Conservation (phyloP, 1,140 invertebrate genomes). For the Dufourea novaeangliae region DNA sequence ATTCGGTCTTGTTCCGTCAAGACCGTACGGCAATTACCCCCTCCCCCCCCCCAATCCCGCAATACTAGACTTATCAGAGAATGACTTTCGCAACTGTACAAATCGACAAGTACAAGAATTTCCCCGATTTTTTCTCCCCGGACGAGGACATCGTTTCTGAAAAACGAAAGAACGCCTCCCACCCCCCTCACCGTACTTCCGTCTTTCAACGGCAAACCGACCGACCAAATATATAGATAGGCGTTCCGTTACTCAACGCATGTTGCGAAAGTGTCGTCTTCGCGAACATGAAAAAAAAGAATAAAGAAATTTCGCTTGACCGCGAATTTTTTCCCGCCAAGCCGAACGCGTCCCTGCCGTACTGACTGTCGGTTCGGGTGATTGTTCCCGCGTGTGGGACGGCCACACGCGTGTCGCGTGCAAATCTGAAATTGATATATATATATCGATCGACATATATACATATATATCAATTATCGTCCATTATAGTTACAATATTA, state of each 20-base stretch:
- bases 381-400: constrained; percentile 28
- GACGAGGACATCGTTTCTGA: constrained; percentile 11
- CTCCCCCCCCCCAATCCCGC: no score
- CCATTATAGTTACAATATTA: constrained; percentile 69
- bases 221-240: constrained; percentile 29
- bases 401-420: constrained; percentile 27
- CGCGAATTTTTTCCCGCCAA: background rate
- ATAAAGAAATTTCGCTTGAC: no score
- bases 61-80: no score
- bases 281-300: background rate
- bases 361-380: constrained; percentile 23
- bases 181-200: no score
- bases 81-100: no score
- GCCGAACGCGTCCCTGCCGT: constrained; percentile 25
- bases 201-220: constrained; percentile 16
- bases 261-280: background rate
- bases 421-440: constrained; percentile 58
- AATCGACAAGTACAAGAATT: no score
- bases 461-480: constrained; percentile 68
- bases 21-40: no score
- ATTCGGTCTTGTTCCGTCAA: no score
- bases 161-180: constrained; percentile 11
- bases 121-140: no score
- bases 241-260: background rate
- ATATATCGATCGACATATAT: constrained; percentile 52